Evolutionary conservation across 2,888 invertebrate genomes (phyloP).

Genomic region (Drosophila testacea): DNA sequence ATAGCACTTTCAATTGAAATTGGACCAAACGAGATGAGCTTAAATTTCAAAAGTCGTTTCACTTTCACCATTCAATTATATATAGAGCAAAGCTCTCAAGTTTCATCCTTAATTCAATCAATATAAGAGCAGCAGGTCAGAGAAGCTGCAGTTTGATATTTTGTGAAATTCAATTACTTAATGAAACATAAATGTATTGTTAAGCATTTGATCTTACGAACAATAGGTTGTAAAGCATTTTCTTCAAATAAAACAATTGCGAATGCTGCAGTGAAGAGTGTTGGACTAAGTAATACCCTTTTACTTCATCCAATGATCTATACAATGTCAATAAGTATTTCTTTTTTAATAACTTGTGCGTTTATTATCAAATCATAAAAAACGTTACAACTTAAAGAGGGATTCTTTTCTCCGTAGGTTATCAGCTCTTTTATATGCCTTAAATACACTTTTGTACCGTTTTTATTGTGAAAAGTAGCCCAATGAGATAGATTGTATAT

Average conservation of each 20-base stretch:
- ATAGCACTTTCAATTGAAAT: slow-evolving; percentile 45
- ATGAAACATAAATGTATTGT: slow-evolving; percentile 14
- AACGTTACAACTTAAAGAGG: too few species aligned
- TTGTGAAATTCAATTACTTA: slow-evolving; percentile 32
- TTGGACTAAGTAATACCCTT: not conserved
- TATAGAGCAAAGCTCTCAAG: slow-evolving; percentile 28
- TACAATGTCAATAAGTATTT: not conserved
- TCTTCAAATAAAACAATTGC: not conserved
- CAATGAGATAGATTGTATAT: too few species aligned
- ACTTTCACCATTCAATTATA: slow-evolving; percentile 18
- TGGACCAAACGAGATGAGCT: slow-evolving; percentile 40
- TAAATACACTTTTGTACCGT: too few species aligned
- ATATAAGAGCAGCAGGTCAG: slow-evolving; percentile 48
- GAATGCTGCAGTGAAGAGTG: too few species aligned
- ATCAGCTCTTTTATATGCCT: too few species aligned
- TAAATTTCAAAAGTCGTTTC: slow-evolving; percentile 34
- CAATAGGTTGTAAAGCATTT: not conserved
- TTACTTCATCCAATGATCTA: not conserved
- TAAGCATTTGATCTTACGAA: slow-evolving; percentile 18
- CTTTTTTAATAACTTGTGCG: not conserved
- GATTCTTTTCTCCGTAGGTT: too few species aligned
- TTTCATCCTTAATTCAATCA: slow-evolving; percentile 70
- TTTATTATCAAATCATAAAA: too few species aligned
- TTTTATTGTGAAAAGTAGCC: too few species aligned
- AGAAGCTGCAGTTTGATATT: slow-evolving; percentile 50